Percentiles rank a stretch among this genome's conserved stretches.
Conservation (phyloP, 2,113 vertebrate genomes). For the Daphoenositta chrysoptera region DNA sequence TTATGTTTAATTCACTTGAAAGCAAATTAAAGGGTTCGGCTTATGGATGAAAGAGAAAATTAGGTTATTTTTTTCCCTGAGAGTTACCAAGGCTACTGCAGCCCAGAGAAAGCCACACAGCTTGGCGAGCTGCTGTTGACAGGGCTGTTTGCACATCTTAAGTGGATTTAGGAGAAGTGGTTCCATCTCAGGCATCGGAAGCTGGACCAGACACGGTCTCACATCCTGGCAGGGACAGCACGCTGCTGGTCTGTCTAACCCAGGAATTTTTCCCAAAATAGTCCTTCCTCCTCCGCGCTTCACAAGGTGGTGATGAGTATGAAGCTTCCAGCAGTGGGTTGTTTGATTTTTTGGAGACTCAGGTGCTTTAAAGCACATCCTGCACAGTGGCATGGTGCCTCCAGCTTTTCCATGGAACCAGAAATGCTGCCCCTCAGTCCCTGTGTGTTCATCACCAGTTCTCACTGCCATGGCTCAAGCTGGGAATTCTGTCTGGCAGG, state of each 20-base stretch:
- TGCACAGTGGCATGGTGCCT: neutral
- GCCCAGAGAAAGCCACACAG: slow-evolving; percentile 19
- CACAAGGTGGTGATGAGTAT: neutral
- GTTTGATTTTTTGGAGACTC: neutral
- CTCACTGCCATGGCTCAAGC: neutral
- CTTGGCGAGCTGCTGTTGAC: neutral
- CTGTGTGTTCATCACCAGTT: fast-evolving
- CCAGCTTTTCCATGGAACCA: neutral
- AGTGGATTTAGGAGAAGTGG: neutral
- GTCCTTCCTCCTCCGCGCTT: fast-evolving
- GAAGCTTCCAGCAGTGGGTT: neutral
- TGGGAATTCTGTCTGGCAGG: neutral
- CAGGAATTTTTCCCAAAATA: neutral
- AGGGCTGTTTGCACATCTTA: neutral
- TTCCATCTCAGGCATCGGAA: neutral
- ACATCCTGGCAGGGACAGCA: neutral
- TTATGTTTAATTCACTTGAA: slow-evolving; percentile 66
- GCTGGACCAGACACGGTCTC: neutral
- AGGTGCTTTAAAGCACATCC: neutral
- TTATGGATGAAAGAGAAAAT: slow-evolving; percentile 63
- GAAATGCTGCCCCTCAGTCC: neutral
- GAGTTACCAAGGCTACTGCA: slow-evolving; percentile 66
- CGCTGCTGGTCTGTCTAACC: neutral
- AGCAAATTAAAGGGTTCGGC: slow-evolving; percentile 56
- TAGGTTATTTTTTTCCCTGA: slow-evolving; percentile 7